Conservation (phyloP, 2,797 vertebrate genomes). For the Phrynocephalus vlangalii region DNA sequence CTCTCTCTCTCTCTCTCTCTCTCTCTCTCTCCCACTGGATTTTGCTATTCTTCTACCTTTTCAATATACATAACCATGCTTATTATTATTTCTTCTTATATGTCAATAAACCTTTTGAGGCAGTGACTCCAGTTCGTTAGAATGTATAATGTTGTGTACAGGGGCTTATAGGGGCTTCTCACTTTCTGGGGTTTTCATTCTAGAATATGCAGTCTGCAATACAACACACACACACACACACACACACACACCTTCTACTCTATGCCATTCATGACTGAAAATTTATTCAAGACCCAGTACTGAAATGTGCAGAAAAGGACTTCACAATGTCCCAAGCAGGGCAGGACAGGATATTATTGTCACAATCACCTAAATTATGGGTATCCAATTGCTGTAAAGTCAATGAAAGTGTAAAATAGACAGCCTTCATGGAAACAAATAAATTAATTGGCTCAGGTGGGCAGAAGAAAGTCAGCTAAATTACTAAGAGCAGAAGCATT, state of each 20-base stretch:
- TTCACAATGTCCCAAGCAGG: not conserved
- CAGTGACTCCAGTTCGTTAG: not conserved
- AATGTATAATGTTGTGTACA: not conserved
- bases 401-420: slow-evolving; percentile 2
- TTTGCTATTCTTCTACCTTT: not conserved
- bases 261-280: slow-evolving; percentile 10
- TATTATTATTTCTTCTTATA: not conserved
- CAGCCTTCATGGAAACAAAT: slow-evolving; percentile 32
- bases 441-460: slow-evolving; percentile 22
- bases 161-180: not conserved
- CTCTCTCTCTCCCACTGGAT: no score
- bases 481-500: slow-evolving; percentile 31
- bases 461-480: slow-evolving; percentile 26
- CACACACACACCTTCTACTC: not conserved
- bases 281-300: not conserved
- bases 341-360: fast-evolving
- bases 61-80: not conserved
- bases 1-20: not conserved
- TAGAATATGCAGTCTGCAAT: not conserved
- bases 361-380: fast-evolving
- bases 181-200: slow-evolving; percentile 1
- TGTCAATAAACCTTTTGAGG: not conserved
- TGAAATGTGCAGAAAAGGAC: not conserved
- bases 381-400: slow-evolving; percentile 34
- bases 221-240: not conserved